Base-by-base conservation (phyloP, 2,113 vertebrate genomes). In the Caranx ignobilis region DNA sequence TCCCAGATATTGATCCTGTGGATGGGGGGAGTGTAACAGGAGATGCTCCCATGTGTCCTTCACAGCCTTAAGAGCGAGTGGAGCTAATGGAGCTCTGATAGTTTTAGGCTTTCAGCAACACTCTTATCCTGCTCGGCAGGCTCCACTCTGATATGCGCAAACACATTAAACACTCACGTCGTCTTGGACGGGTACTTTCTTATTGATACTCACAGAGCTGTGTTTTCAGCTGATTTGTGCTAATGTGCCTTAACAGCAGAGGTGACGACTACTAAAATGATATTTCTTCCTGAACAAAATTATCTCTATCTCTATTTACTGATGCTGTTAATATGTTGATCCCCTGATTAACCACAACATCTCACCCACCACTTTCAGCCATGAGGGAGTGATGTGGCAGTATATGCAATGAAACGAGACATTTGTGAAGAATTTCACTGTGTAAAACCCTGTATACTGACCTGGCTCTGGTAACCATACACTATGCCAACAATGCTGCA, bases 1-100 rank as follows among this genome's bases (percentile, higher is more conserved):
- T 94, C 96, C 96, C 95, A 95, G 92, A 95, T 98, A 99, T 99
- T 95, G 98, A 99, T 99, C 96, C 93, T 93, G 87, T 94, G 93
- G 95, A 96, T 97, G 95, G 94, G 72, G 72, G 81, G 94, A 72
- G 88, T 95, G 97, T 97, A 99, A 98, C 96, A 90, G 92, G 96
- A 99, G 96, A 96, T 87, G 86, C 89, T 95, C 78, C 92, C 93
- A 76, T 81, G 67, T 92, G 93, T 92, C 94, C 95, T 96, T 92
- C 87, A 78, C 82, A 77, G 85, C 87, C 86, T 76, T 91, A 89
- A 90, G 88, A 82, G 86, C 85, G 52, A 50, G 48, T 55, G 78
- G 59, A 63, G 85, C 89, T 94, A 94, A 94, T 94, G 91, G 90
- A 91, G 85, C 84, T 63, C 68, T 89, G 75, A 87, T 87, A 74